Base-by-base conservation (phyloP, 2,797 vertebrate genomes). In the Danionella dracula region DNA sequence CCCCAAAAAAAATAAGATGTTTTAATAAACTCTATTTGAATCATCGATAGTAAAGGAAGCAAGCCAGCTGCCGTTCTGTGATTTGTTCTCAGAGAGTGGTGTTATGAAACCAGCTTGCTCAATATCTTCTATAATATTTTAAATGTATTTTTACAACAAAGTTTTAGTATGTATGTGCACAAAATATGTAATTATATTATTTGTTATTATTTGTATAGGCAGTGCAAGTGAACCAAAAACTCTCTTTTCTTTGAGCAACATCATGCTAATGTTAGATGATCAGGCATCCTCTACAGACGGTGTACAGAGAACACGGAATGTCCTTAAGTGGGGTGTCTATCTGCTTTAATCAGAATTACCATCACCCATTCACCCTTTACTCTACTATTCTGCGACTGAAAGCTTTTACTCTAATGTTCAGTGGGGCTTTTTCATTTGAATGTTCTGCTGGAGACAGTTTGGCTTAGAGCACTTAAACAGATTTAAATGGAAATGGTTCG, bases 391-490 rank as follows among this genome's bases (percentile, higher is more conserved):
- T 20, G 17, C 27, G 10, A 35, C 23, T 35, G 31, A 4, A 45
- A 4, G 40, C 62, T 55, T 65, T 65, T 65, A 44, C 41, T 12
- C 49, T 44, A 44, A 35, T 64, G 19, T 54, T 41, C 17, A 23
- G 7, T 42, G 19, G 19, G 13, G 51, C 40, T 37, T 8, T n/a
- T 13, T 45, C 15, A 19, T 45, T 65, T 55, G 11, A 10, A 45
- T 6, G 2, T 27, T 51, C 27, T 44, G 29, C 40, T 40, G 44
- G 35, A 44, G 49, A 54, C 19, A 19, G 35, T 35, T 53, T 38
- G 49, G 8, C 13, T 16, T 38, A 17, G 54, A 45, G 62, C 54
- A 50, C 41, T 35, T 27, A 8, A 54, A 54, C 31, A 65, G 5
- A 45, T 65, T 54, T 19, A 35, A 27, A 35, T 35, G n/a, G 10